Evolutionary conservation across 2,888 invertebrate species (phyloP), one percentile per base, ranked within the genome.

Genomic region (Merodon equestris): DNA sequence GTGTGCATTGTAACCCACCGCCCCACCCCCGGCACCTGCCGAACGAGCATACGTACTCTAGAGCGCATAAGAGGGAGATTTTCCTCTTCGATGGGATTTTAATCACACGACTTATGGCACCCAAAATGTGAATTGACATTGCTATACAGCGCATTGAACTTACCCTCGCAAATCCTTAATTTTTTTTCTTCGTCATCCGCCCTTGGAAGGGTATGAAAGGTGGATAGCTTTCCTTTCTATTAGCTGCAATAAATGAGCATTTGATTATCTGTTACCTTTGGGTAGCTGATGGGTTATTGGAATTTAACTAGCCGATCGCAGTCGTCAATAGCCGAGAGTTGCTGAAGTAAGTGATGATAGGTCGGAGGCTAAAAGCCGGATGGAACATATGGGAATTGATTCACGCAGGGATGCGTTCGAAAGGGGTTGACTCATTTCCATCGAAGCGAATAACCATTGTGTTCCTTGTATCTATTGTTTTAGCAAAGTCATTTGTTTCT

Each of bases 51-150:
- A 27, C 2, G 27, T 27, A 27, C 27, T 4, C 2, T 27, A 27
- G n/a, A n/a, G 57, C 38, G 44, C 64, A 64, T 54, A 56, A 68
- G 79, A 64, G 79, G 73, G 79, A 64, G 79, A 79, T 79, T 79
- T 79, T 79, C 74, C 77, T 74, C 74, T 74, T 75, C 87, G 84
- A 87, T 87, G 87, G 85, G 86, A 85, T 87, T 88, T 87, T 87
- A 88, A 88, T 88, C 86, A 87, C 86, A 86, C 87, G 86, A 88
- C 88, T 88, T 88, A 88, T 88, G 87, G 86, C 88, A 88, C 88
- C 86, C 87, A 84, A 85, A 85, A 88, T 86, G 84, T 86, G 85
- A 86, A 86, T 86, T 86, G 87, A 88, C 87, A 87, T 86, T 79
- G 70, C 73, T 45, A 15, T 70, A 57, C 27, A 27, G 7, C 27